Evolutionary conservation across 2,113 vertebrate genomes (phyloP).

Genomic region (Phylloscopus trochiloides): DNA sequence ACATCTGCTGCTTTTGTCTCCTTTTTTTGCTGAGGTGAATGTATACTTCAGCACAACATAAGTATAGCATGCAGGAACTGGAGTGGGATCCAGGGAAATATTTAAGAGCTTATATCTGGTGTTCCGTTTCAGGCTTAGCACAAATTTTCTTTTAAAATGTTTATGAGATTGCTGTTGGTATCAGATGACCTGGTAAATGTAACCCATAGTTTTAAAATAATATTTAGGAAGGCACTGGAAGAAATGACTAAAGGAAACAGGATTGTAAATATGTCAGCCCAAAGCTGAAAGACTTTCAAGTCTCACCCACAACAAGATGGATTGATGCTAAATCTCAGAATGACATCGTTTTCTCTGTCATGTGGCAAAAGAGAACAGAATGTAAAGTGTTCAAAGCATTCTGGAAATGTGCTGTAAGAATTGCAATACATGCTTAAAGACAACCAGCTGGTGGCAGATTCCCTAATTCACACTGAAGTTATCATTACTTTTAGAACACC

Average conservation of each 20-base stretch:
- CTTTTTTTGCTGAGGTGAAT: neutral
- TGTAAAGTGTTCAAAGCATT: neutral
- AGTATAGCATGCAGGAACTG: neutral
- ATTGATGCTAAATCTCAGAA: neutral
- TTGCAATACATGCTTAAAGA: neutral
- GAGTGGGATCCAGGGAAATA: neutral
- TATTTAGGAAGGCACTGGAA: neutral
- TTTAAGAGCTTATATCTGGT: neutral
- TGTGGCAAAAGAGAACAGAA: neutral
- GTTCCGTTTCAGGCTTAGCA: neutral
- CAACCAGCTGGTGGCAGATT: neutral
- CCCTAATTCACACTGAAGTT: neutral
- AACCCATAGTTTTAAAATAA: neutral
- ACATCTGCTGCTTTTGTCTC: neutral
- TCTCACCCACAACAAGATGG: neutral
- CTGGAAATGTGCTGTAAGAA: neutral
- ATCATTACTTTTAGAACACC: neutral
- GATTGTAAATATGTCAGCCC: neutral
- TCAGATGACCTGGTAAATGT: neutral
- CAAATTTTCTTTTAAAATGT: conserved; percentile 6
- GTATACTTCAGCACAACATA: neutral
- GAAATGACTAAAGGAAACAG: neutral
- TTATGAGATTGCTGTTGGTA: neutral
- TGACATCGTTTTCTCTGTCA: neutral
- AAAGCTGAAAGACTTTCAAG: neutral